These are phyloP conservation scores for Panagrolaimus sp. DNA, from an alignment of 1,140 invertebrate genomes.

Conservation along the genomic window DNA sequence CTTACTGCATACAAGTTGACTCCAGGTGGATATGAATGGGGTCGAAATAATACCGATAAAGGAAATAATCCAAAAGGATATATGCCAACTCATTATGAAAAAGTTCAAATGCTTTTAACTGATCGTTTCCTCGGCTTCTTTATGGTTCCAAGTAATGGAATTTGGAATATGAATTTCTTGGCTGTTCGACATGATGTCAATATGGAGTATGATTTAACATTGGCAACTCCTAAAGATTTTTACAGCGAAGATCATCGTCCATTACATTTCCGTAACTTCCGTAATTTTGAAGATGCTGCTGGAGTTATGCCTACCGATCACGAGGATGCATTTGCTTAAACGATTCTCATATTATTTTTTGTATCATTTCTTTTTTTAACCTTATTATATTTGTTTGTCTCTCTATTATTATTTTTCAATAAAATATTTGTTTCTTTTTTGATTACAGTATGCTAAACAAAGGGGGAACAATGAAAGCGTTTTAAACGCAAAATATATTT, in stretches of 20 bases:
- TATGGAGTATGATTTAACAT: constrained; percentile 94
- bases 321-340: constrained; percentile 54
- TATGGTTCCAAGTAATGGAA: constrained; percentile 91
- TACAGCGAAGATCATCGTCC: constrained; percentile 97
- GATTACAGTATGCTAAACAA: no score
- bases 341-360: not conserved
- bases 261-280: constrained; percentile 95
- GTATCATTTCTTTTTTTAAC: not conserved
- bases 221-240: constrained; percentile 97
- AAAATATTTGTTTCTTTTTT: no score
- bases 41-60: constrained; percentile 91
- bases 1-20: constrained; percentile 96
- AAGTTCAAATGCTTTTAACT: constrained; percentile 97
- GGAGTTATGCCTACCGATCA: constrained; percentile 47
- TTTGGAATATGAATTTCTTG: constrained; percentile 98
- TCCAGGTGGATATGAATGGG: constrained; percentile 96
- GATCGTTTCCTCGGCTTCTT: constrained; percentile 97
- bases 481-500: no score
- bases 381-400: no score
- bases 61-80: constrained; percentile 99
- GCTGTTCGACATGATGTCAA: constrained; percentile 91
- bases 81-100: constrained; percentile 93
- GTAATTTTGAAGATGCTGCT: constrained; percentile 76
- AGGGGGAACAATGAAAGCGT: no score
- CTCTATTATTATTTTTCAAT: no score